Base-by-base conservation (phyloP, 2,797 vertebrate genomes). In the Gouania willdenowi region DNA sequence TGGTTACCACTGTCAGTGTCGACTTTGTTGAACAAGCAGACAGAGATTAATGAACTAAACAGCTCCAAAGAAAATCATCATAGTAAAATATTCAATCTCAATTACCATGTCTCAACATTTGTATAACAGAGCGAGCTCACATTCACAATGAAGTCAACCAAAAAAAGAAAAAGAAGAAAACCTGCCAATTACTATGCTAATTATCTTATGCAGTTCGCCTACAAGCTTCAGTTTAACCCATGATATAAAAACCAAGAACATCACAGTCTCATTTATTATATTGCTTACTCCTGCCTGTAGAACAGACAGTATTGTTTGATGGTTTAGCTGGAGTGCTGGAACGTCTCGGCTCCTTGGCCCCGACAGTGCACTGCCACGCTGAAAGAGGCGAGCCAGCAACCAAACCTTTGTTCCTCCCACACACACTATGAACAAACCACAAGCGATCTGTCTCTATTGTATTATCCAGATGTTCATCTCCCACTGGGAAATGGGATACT, bases 351-450 rank as follows among this genome's bases (percentile, higher is more conserved):
- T 71, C 66, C 60, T 71, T 78, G 70, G 70, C 83, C 59, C 80
- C 45, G 50, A 66, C 41, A 56, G 67, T 30, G 52, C 56, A 56
- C 18, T 30, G 58, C 67, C 53, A 55, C 49, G 51, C 51, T 52
- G 42, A 60, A 71, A 62, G 74, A 20, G 2, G n/a, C n/a, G n/a
- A 74, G 43, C 41, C 71, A 64, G 45, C 63, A 55, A 66, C 54
- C 60, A 62, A 62, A n/a, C 76, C 70, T 78, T 62, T 72, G 77
- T 78, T 75, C 70, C 74, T 68, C 81, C 79, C 66, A 80, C 76
- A 66, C 66, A 45, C 60, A 53, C 45, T 1, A 34, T 53, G 30
- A 71, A 69, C 24, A 26, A 45, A 50, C 77, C 77, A 71, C 55
- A 50, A 78, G 62, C 19, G 61, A 70, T 75, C 76, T 17, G 57